Percentiles rank a stretch among this genome's conserved stretches.
Evolutionary conservation across 2,797 vertebrate genomes (phyloP).

Genomic region (Scleropages formosus): DNA sequence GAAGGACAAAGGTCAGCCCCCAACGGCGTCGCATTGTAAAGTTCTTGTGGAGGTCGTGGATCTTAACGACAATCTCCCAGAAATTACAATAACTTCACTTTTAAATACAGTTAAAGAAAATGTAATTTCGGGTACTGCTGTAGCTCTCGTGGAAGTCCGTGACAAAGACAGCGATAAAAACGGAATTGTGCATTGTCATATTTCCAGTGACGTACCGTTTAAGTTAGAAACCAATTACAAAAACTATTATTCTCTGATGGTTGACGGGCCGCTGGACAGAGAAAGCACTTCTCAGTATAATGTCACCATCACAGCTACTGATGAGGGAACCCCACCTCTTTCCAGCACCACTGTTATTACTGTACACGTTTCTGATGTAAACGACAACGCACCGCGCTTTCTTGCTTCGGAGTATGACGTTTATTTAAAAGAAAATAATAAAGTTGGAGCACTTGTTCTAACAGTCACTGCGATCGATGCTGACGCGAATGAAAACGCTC

Average conservation of each 20-base stretch:
- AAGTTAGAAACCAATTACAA: conserved; percentile 78
- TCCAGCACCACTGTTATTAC: conserved; percentile 70
- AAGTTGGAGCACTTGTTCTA: conserved; percentile 46
- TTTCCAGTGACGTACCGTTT: conserved; percentile 70
- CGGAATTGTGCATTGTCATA: conserved; percentile 69
- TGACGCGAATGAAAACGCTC: conserved; percentile 46
- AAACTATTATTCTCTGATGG: conserved; percentile 83
- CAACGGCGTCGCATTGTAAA: conserved; percentile 67
- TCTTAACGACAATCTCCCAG: conserved; percentile 66
- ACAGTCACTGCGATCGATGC: conserved; percentile 47
- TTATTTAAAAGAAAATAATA: conserved; percentile 57
- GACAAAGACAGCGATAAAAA: conserved; percentile 81
- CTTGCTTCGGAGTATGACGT: conserved; percentile 38
- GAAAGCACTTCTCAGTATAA: conserved; percentile 77
- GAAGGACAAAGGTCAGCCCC: conserved; percentile 66
- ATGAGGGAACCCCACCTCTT: conserved; percentile 74
- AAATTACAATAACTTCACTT: conserved; percentile 73
- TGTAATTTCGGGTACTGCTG: conserved; percentile 67
- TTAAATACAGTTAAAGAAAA: conserved; percentile 77
- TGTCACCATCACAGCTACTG: conserved; percentile 73
- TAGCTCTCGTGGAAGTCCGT: conserved; percentile 81
- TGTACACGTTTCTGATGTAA: conserved; percentile 65
- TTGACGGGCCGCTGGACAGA: conserved; percentile 74
- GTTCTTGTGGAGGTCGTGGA: conserved; percentile 69
- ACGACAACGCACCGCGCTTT: conserved; percentile 55